A percentile compares a stretch with the other conserved stretches of the same genome.
These are phyloP conservation scores for Serrognathus titanus DNA, from an alignment of 2,888 invertebrate species.

Conservation along the genomic window DNA sequence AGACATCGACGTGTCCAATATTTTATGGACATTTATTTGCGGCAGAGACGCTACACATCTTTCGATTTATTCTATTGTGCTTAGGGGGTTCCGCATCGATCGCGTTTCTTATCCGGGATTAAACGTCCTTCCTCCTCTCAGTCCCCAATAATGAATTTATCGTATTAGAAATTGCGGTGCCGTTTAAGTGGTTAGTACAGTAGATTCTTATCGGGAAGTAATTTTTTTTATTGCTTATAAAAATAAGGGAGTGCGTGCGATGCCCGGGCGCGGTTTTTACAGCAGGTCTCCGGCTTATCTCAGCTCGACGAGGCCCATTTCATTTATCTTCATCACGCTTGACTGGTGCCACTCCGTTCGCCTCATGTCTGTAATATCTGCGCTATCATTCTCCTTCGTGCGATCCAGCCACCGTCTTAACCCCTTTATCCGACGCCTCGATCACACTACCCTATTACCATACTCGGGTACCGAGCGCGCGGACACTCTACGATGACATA, in stretches of 20 bases:
- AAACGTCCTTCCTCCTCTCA: conserved; percentile 18
- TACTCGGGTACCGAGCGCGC: conserved; percentile 14
- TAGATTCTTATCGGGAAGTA: neutral
- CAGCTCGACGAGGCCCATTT: conserved; percentile 35
- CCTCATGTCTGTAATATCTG: conserved; percentile 34
- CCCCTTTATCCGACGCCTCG: neutral
- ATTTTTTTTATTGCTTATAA: conserved; percentile 23
- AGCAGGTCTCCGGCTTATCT: conserved; percentile 22
- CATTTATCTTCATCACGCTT: conserved; percentile 48
- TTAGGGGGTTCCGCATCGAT: conserved; percentile 11
- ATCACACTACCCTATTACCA: conserved; percentile 18
- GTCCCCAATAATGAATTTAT: conserved; percentile 23
- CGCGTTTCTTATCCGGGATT: conserved; percentile 23
- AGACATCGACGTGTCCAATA: conserved; percentile 35
- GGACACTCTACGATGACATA: conserved; percentile 19
- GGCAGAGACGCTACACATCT: conserved; percentile 10
- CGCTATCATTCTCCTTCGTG: conserved; percentile 30
- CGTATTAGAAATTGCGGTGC: conserved; percentile 21
- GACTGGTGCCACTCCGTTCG: conserved; percentile 44
- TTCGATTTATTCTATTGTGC: neutral
- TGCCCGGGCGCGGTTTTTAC: conserved; percentile 27
- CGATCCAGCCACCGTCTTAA: conserved; percentile 18
- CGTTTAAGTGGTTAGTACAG: conserved; percentile 1
- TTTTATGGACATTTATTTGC: conserved; percentile 41
- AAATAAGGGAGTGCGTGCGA: conserved; percentile 24